Conservation (phyloP, 2,888 invertebrate genomes). For the Craniophora ligustri region DNA sequence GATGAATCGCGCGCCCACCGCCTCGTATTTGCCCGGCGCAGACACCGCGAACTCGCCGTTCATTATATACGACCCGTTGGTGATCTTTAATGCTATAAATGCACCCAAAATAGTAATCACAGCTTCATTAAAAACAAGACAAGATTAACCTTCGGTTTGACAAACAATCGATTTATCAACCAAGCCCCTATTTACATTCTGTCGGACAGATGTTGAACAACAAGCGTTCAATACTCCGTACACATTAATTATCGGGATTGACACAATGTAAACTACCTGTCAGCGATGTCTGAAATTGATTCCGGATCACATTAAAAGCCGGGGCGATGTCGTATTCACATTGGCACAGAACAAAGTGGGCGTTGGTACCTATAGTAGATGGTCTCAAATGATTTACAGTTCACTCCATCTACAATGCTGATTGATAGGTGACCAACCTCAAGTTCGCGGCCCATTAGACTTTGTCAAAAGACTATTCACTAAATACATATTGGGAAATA, state of each 20-base stretch:
- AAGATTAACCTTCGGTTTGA: slow-evolving; percentile 22
- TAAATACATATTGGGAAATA: slow-evolving; percentile 26
- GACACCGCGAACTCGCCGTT: slow-evolving; percentile 95
- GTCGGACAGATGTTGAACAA: slow-evolving; percentile 32
- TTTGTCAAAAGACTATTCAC: slow-evolving; percentile 75
- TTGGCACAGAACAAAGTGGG: slow-evolving; percentile 69
- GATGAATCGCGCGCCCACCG: slow-evolving; percentile 93
- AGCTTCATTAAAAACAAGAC: slow-evolving; percentile 24
- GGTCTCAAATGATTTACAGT: slow-evolving; percentile 71
- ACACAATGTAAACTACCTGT: slow-evolving; percentile 59
- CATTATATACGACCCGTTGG: slow-evolving; percentile 93
- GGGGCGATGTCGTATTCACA: slow-evolving; percentile 64
- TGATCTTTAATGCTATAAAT: slow-evolving; percentile 92
- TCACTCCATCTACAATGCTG: slow-evolving; percentile 61
- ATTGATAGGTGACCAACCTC: slow-evolving; percentile 77
- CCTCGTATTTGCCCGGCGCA: slow-evolving; percentile 92
- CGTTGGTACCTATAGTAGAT: slow-evolving; percentile 63
- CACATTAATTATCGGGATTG: slow-evolving; percentile 55
- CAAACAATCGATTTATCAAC: slow-evolving; percentile 21
- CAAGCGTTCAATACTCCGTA: slow-evolving; percentile 10
- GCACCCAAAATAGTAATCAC: slow-evolving; percentile 48
- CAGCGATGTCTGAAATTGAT: slow-evolving; percentile 64
- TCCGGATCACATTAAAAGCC: slow-evolving; percentile 63
- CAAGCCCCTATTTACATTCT: slow-evolving; percentile 28
- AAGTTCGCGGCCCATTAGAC: slow-evolving; percentile 75